Conservation (phyloP, 1,140 invertebrate species). For the Capitella teleta region DNA sequence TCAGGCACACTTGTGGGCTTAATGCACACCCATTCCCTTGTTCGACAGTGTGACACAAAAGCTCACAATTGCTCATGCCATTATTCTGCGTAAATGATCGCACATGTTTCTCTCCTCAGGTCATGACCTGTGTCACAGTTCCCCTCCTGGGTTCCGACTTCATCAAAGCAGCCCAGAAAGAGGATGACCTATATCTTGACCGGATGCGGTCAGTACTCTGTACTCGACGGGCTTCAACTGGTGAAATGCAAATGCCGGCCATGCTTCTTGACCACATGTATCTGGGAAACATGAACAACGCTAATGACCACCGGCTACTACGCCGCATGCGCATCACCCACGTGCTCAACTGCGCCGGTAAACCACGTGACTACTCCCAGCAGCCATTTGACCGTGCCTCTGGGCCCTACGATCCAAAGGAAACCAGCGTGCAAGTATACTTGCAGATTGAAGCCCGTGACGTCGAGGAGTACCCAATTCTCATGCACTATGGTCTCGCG, state of each 20-base stretch:
- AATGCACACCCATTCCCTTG: too few relatives aligned
- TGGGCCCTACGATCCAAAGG: slow-evolving; percentile 10
- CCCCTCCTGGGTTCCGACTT: too few relatives aligned
- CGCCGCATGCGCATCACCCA: slow-evolving; percentile 10
- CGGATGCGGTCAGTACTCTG: too few relatives aligned
- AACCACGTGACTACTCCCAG: neutral
- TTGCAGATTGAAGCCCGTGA: slow-evolving; percentile 10
- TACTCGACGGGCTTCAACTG: slow-evolving; percentile 1
- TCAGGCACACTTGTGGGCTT: too few relatives aligned
- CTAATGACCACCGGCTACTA: slow-evolving; percentile 8
- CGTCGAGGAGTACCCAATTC: slow-evolving; percentile 10
- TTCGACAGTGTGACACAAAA: too few relatives aligned
- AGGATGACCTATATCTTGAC: too few relatives aligned
- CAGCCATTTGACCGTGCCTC: neutral
- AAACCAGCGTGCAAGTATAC: slow-evolving; percentile 4
- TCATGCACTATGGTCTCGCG: slow-evolving; percentile 1
- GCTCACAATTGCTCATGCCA: too few relatives aligned
- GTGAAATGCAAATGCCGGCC: slow-evolving; percentile 2
- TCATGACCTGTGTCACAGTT: too few relatives aligned
- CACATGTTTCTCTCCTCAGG: too few relatives aligned
- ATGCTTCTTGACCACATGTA: slow-evolving; percentile 8
- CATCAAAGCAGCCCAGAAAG: too few relatives aligned
- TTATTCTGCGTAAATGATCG: too few relatives aligned
- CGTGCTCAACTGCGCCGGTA: slow-evolving; percentile 13
- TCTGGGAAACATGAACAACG: slow-evolving; percentile 12